A percentile compares a stretch with the other conserved stretches of the same genome.
Evolutionary conservation across 1,140 invertebrate species (phyloP).

Genomic region (Galleria mellonella): DNA sequence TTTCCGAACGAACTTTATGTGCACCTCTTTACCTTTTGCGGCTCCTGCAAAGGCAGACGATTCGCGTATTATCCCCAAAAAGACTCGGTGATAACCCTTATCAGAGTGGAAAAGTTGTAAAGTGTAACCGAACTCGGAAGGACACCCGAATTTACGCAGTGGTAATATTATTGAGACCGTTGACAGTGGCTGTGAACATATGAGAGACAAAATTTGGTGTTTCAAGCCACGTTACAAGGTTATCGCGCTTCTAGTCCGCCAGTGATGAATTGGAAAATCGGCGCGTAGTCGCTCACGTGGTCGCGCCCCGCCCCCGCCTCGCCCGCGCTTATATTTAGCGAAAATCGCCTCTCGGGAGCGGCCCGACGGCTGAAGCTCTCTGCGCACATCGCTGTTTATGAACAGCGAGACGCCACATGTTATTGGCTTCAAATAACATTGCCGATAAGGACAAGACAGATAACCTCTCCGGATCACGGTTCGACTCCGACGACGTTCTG

Average conservation of each 20-base stretch:
- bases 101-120: constrained; percentile 58
- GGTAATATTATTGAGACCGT: constrained; percentile 28
- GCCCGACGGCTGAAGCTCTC: constrained; percentile 52
- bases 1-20: constrained; percentile 20
- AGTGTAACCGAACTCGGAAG: constrained; percentile 35
- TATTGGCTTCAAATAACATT: constrained; percentile 66
- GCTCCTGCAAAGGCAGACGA: neutral
- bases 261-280: constrained; percentile 73
- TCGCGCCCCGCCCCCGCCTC: constrained; percentile 61
- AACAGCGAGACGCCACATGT: constrained; percentile 67
- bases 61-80: constrained; percentile 9
- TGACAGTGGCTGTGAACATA: constrained; percentile 31
- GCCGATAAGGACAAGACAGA: constrained; percentile 65
- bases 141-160: constrained; percentile 30
- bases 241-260: constrained; percentile 61
- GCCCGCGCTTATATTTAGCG: constrained; percentile 70
- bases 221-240: constrained; percentile 69
- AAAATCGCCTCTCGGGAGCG: constrained; percentile 69
- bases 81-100: constrained; percentile 49
- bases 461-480: constrained; percentile 60
- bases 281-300: constrained; percentile 72
- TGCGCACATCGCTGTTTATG: constrained; percentile 62
- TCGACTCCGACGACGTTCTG: constrained; percentile 46
- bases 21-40: neutral
- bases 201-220: constrained; percentile 40